Conservation (phyloP, 2,888 invertebrate species). For the Saturnia pavonia region DNA sequence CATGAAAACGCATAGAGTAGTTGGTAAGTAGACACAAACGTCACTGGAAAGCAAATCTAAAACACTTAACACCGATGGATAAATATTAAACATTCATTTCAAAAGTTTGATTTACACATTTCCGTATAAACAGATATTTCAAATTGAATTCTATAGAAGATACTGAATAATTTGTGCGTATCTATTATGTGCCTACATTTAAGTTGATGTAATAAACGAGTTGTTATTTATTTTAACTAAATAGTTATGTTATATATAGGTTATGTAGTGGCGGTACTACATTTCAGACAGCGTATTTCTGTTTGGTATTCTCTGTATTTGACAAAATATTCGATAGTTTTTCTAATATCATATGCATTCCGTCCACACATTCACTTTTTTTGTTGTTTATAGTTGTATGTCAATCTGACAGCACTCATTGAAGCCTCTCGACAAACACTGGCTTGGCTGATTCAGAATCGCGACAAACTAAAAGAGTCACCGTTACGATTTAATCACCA, state of each 20-base stretch:
- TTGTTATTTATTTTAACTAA: conserved; percentile 17
- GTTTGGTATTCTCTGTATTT: too few species aligned
- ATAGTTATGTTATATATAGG: too few species aligned
- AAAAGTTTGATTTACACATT: conserved; percentile 22
- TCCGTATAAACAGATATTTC: conserved; percentile 38
- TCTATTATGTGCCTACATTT: conserved; percentile 64
- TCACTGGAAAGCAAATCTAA: conserved; percentile 27
- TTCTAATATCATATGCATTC: too few species aligned
- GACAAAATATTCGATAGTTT: too few species aligned
- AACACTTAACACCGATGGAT: conserved; percentile 14
- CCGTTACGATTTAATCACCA: too few species aligned
- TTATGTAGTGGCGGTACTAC: too few species aligned
- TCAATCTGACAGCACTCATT: too few species aligned
- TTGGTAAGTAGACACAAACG: conserved; percentile 20
- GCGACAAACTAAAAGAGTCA: too few species aligned
- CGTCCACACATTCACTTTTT: too few species aligned
- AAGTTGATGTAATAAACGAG: conserved; percentile 20
- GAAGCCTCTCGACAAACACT: too few species aligned
- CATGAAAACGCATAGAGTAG: not conserved
- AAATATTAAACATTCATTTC: not conserved
- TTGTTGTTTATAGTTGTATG: too few species aligned
- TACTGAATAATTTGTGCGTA: conserved; percentile 67
- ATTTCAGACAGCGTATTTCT: not conserved
- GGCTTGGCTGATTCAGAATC: too few species aligned
- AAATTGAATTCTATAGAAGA: conserved; percentile 16